These are phyloP conservation scores for Hyaena hyaena DNA, from an alignment of 2,113 vertebrate species.

Conservation along the genomic window DNA sequence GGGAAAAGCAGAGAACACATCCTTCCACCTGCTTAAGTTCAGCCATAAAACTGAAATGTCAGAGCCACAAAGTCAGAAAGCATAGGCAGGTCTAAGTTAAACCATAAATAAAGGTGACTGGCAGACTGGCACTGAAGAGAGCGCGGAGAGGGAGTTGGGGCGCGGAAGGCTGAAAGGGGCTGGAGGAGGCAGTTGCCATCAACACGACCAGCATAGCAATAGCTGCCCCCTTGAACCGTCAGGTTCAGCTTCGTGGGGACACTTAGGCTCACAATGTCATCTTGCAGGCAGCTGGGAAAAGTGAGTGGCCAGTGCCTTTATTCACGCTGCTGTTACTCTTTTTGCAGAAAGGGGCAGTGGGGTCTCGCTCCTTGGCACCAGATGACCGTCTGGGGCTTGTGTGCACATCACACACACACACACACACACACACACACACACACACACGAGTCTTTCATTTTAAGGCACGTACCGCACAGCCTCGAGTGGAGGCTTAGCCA, in stretches of 20 bases:
- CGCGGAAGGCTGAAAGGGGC: background rate
- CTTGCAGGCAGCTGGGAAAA: slow-evolving; percentile 57
- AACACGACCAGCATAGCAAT: background rate
- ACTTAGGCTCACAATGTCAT: slow-evolving; percentile 26
- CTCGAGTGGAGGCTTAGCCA: background rate
- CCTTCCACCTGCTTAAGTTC: slow-evolving; percentile 75
- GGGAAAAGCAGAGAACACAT: slow-evolving; percentile 25
- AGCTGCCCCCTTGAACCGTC: background rate
- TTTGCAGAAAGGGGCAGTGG: slow-evolving; percentile 34
- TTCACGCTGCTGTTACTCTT: slow-evolving; percentile 4
- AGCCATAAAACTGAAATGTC: slow-evolving; percentile 68
- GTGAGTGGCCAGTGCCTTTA: background rate
- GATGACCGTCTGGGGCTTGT: slow-evolving; percentile 7
- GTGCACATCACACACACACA: background rate
- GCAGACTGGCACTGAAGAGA: background rate
- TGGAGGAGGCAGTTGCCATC: slow-evolving; percentile 5
- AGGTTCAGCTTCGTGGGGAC: background rate
- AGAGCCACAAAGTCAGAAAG: slow-evolving; percentile 60
- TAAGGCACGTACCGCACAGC: slow-evolving; percentile 26
- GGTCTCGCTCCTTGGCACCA: slow-evolving; percentile 55
- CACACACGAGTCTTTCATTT: slow-evolving; percentile 31
- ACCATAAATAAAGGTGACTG: slow-evolving; percentile 54
- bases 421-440: slow-evolving; percentile 52
- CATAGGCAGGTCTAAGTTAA: slow-evolving; percentile 44
- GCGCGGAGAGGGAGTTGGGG: background rate